phyloP scores from a whole-genome alignment of 2,888 invertebrate genomes.

The Archips crataeganus region DNA sequence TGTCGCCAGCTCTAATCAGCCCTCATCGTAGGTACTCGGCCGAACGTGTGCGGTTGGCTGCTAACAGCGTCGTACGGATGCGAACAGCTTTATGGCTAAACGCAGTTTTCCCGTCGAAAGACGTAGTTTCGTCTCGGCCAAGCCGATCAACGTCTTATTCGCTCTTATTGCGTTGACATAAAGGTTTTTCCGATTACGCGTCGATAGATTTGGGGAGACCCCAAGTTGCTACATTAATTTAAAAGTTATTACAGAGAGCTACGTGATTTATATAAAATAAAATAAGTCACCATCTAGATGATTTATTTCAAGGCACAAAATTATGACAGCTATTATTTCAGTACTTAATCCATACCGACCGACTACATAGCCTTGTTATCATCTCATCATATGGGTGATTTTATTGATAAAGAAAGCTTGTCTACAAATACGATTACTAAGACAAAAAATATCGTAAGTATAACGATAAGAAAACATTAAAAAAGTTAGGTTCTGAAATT shows the following conservation, averaged over 20 bases:
- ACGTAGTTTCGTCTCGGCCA: no score
- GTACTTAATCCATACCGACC: constrained; percentile 26
- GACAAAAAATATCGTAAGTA: constrained; percentile 28
- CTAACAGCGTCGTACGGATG: no score
- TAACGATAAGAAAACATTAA: constrained; percentile 32
- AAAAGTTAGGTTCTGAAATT: constrained; percentile 27
- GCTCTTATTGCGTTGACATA: no score
- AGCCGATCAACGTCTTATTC: no score
- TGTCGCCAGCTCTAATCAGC: no score
- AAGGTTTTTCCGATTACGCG: no score
- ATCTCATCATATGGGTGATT: constrained; percentile 1
- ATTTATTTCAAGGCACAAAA: background rate
- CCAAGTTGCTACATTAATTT: background rate
- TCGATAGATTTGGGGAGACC: no score
- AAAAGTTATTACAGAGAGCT: background rate
- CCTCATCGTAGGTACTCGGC: no score
- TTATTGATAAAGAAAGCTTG: constrained; percentile 22
- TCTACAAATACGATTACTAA: constrained; percentile 30
- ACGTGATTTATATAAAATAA: background rate
- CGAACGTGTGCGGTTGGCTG: no score
- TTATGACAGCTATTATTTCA: constrained; percentile 9
- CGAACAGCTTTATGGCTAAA: no score
- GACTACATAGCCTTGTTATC: constrained; percentile 6
- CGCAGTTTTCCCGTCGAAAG: no score
- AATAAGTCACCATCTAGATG: background rate